Evolutionary conservation across 2,113 vertebrate species (phyloP), one percentile per base, ranked within the genome.

Genomic region (Larimichthys crocea): DNA sequence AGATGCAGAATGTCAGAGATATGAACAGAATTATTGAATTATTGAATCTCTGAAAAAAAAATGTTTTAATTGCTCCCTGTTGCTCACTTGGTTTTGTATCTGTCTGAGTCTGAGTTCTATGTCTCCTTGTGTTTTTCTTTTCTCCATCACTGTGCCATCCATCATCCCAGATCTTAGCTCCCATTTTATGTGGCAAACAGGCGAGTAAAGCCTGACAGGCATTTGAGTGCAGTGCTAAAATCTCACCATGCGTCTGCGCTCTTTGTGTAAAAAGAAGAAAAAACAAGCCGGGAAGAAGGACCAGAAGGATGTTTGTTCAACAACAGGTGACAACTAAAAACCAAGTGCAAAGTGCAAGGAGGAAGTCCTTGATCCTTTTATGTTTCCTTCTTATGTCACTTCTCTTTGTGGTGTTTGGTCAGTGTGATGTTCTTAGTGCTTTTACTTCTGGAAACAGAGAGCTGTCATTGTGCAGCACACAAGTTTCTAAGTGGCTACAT

Each of bases 151-250:
- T 26, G 57, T 70, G 3, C 31, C 50, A 17, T 76, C 57, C 50
- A 76, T 82, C 76, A 65, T 56, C 17, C 70, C 26, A 48, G 22
- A 35, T 62, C 31, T 74, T 42, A 53, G 60, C 65, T 77, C 9
- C 16, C 7, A 6, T 50, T 83, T 78, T 70, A 57, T 79, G 52
- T 74, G 10, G 64, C 74, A 86, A 77, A 81, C 31, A 79, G 31
- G 22, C 22, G 8, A 71, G 69, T 57, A 8, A 70, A 70, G 63
- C 55, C 50, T 1, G 19, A 55, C 57, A 70, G 53, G 56, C 56
- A 35, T 84, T 85, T 52, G 60, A 85, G 68, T 42, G 68, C 31
- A 17, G 40, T 4, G 2, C 67, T 76, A 48, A 85, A 65, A 68
- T 35, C 35, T 31, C 2, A 6, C 11, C 0, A 3, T 68, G 67